These are phyloP conservation scores for Lemur catta DNA, from an alignment of 2,797 vertebrate species.

Conservation along the genomic window DNA sequence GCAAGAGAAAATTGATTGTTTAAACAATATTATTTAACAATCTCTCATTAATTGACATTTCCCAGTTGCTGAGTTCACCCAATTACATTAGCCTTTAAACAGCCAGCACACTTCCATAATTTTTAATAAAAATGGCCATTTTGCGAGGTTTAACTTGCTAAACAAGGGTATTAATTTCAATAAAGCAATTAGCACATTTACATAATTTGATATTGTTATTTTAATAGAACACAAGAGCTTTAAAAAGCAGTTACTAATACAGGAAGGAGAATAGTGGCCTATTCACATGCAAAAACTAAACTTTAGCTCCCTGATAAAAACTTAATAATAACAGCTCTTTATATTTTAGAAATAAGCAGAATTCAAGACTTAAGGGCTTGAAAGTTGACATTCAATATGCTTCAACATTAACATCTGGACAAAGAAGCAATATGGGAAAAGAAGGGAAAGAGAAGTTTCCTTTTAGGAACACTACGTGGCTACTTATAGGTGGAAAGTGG, in stretches of 20 bases:
- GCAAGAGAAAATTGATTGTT: constrained; percentile 75
- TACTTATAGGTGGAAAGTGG: neutral
- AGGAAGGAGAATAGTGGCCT: constrained; percentile 52
- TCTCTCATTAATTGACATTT: constrained; percentile 79
- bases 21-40: constrained; percentile 79
- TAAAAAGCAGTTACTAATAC: constrained; percentile 62
- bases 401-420: neutral
- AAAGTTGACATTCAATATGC: neutral
- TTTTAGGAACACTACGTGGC: neutral
- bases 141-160: constrained; percentile 78
- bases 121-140: constrained; percentile 80
- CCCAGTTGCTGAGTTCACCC: constrained; percentile 74
- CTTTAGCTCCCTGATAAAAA: constrained; percentile 60
- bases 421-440: neutral
- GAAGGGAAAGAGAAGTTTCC: neutral
- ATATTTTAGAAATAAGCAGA: constrained; percentile 26
- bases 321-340: constrained; percentile 28
- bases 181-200: constrained; percentile 80
- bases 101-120: constrained; percentile 73
- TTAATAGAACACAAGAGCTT: constrained; percentile 78
- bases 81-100: constrained; percentile 79
- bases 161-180: constrained; percentile 80
- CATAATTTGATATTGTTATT: constrained; percentile 81
- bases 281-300: constrained; percentile 69
- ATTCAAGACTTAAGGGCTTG: neutral